Evolutionary conservation across 1,140 invertebrate genomes (phyloP).

Genomic region (Dendrolimus kikuchii): DNA sequence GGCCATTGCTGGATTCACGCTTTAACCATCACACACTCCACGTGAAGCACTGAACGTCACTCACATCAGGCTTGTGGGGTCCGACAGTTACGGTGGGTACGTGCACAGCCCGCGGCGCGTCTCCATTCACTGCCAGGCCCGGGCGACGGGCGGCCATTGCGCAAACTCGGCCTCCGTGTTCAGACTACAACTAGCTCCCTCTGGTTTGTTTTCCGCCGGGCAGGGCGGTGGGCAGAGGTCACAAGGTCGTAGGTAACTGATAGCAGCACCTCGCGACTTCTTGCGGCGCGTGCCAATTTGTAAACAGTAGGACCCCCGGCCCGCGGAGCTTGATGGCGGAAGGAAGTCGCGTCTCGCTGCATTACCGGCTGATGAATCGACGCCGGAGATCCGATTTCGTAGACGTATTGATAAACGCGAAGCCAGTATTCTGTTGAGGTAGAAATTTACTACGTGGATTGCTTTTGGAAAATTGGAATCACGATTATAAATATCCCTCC

Average conservation of each 20-base stretch:
- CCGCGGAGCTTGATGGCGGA: slow-evolving; percentile 1
- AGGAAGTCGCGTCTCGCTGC: neutral
- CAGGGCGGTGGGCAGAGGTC: slow-evolving; percentile 45
- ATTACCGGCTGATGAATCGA: too few relatives aligned
- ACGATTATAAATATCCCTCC: too few relatives aligned
- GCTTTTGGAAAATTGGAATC: too few relatives aligned
- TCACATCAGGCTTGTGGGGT: slow-evolving; percentile 25
- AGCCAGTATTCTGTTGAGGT: too few relatives aligned
- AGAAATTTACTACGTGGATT: too few relatives aligned
- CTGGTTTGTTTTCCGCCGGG: slow-evolving; percentile 30
- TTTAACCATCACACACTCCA: slow-evolving; percentile 33
- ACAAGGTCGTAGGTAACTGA: slow-evolving; percentile 35
- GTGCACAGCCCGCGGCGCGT: slow-evolving; percentile 23
- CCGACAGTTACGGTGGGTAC: slow-evolving; percentile 13
- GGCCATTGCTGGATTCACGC: slow-evolving; percentile 46
- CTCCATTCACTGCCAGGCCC: slow-evolving; percentile 51
- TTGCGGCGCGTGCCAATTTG: neutral
- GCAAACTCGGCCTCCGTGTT: slow-evolving; percentile 34
- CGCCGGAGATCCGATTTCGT: too few relatives aligned
- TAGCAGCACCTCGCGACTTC: slow-evolving; percentile 13
- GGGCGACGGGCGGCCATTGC: slow-evolving; percentile 24
- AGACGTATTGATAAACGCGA: too few relatives aligned
- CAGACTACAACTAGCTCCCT: slow-evolving; percentile 26
- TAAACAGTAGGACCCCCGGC: slow-evolving; percentile 17
- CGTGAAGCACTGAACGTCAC: slow-evolving; percentile 31